Evolutionary conservation across 1,140 invertebrate species (phyloP).

Genomic region (Meloidogyne chitwoodi): DNA sequence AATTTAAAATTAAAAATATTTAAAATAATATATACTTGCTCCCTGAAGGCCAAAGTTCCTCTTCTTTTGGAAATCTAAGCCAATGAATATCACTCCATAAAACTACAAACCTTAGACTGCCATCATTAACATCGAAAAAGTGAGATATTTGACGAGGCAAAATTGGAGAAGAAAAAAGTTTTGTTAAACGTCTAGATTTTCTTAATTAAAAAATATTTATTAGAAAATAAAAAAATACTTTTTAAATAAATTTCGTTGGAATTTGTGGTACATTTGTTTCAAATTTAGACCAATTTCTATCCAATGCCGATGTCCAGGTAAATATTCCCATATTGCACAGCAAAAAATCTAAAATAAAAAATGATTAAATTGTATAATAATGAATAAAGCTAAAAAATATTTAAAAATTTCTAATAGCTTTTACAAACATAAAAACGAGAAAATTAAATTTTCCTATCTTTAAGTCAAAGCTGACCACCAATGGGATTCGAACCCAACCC

Average conservation of each 20-base stretch:
- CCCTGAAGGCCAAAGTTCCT: conserved; percentile 51
- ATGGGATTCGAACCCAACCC: background rate
- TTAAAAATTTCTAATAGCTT: background rate
- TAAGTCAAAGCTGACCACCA: background rate
- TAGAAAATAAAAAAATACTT: background rate
- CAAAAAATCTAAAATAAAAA: conserved; percentile 40
- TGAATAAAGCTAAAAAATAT: background rate
- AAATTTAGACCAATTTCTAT: conserved; percentile 52
- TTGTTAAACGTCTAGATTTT: conserved; percentile 11
- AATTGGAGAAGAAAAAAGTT: conserved; percentile 6
- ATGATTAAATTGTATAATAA: background rate
- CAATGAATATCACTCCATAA: conserved; percentile 55
- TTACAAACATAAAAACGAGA: background rate
- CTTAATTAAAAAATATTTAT: background rate
- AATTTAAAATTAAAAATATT: background rate
- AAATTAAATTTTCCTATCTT: too few species aligned
- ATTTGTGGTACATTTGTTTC: conserved; percentile 38
- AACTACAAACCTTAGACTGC: conserved; percentile 47
- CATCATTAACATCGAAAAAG: conserved; percentile 36
- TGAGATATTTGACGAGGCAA: conserved; percentile 57
- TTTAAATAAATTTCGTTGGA: background rate
- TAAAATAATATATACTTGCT: background rate
- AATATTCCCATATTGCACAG: conserved; percentile 56
- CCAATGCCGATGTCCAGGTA: conserved; percentile 42
- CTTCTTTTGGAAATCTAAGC: conserved; percentile 49